Conservation (phyloP, 92 coral and sea anemone genomes). For the Metridium senile region DNA sequence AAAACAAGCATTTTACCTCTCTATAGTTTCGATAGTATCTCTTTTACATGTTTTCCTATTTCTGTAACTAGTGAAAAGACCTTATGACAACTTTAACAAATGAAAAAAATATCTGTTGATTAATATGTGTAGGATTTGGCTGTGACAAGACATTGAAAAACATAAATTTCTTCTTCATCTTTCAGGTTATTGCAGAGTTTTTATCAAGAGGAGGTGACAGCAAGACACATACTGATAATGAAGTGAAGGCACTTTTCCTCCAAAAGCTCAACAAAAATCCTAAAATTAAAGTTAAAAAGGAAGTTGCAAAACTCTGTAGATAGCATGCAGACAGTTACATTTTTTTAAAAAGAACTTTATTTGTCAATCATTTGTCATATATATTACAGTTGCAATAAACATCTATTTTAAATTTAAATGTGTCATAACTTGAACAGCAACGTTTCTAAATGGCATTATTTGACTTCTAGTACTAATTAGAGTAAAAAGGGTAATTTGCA, state of each 20-base stretch:
- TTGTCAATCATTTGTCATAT: background rate
- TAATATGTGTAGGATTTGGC: too few relatives aligned
- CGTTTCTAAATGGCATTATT: background rate
- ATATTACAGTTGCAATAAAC: background rate
- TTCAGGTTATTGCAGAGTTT: constrained; percentile 90
- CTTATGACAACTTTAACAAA: too few relatives aligned
- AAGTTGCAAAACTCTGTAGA: constrained; percentile 74
- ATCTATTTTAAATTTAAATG: background rate
- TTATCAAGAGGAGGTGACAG: constrained; percentile 70
- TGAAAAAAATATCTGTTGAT: too few relatives aligned
- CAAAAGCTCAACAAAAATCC: constrained; percentile 84
- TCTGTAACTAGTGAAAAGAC: too few relatives aligned
- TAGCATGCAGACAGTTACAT: constrained; percentile 5
- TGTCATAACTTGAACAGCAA: background rate
- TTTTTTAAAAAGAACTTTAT: background rate
- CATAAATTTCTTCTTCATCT: background rate
- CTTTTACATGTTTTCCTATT: too few relatives aligned
- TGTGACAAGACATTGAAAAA: too few relatives aligned
- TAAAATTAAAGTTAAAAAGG: constrained; percentile 84
- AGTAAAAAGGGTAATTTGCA: too few relatives aligned
- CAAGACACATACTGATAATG: constrained; percentile 69
- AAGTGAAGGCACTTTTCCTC: constrained; percentile 83
- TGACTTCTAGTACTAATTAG: too few relatives aligned
- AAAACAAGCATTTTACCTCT: too few relatives aligned
- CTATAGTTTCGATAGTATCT: too few relatives aligned